These are phyloP conservation scores for Hedya salicella DNA, from an alignment of 2,888 invertebrate genomes.

Conservation along the genomic window DNA sequence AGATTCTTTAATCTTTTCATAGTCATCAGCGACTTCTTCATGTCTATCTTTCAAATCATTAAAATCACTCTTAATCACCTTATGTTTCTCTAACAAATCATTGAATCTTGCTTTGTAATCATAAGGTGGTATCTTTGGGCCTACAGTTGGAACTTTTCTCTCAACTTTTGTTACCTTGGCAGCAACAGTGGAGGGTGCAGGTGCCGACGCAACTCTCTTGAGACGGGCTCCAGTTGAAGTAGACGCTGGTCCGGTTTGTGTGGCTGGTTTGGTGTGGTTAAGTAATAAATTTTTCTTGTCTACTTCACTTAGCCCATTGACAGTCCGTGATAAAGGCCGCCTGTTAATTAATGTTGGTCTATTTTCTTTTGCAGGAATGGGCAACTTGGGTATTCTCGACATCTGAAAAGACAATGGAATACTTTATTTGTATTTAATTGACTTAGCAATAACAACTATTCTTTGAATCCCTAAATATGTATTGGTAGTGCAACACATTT, in stretches of 20 bases:
- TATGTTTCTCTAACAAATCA: conserved; percentile 86
- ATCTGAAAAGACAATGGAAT: conserved; percentile 63
- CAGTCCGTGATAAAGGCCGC: conserved; percentile 61
- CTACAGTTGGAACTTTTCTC: conserved; percentile 67
- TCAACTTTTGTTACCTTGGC: conserved; percentile 70
- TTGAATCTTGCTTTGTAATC: conserved; percentile 88
- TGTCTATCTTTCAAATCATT: conserved; percentile 81
- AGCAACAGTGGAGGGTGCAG: conserved; percentile 59
- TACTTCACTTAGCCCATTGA: conserved; percentile 69
- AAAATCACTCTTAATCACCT: conserved; percentile 80
- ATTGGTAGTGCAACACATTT: too few species aligned
- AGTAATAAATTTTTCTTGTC: conserved; percentile 72
- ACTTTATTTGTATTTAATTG: background rate
- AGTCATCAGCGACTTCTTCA: conserved; percentile 79
- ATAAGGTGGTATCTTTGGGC: conserved; percentile 86
- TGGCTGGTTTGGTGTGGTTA: conserved; percentile 71
- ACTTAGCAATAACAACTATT: too few species aligned
- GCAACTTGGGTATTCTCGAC: conserved; percentile 79
- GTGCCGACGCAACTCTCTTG: conserved; percentile 71
- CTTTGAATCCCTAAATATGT: too few species aligned
- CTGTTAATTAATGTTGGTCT: conserved; percentile 63
- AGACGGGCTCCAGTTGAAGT: conserved; percentile 64
- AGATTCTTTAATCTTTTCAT: conserved; percentile 78
- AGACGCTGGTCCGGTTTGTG: conserved; percentile 43
- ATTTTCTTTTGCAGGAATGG: conserved; percentile 71